Percentiles rank a stretch among this genome's conserved stretches.
phyloP scores from a whole-genome alignment of 2,888 invertebrate genomes.

The Drosophila putrida region DNA sequence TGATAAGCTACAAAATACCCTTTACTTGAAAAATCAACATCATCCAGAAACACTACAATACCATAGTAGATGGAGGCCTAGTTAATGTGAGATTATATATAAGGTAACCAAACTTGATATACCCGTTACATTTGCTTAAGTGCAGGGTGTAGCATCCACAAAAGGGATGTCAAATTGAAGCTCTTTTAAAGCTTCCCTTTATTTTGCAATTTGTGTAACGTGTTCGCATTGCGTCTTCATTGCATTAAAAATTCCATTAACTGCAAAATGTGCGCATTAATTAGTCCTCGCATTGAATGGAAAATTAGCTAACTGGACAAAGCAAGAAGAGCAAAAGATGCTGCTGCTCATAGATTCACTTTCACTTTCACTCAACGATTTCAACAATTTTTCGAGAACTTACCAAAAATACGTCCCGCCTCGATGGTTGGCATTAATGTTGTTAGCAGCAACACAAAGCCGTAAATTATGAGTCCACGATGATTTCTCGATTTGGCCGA shows the following conservation, averaged over 20 bases:
- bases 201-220: constrained; percentile 53
- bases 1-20: constrained; percentile 1
- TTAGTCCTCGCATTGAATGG: constrained; percentile 56
- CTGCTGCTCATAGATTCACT: constrained; percentile 4
- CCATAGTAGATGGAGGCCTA: not conserved
- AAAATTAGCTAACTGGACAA: constrained; percentile 36
- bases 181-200: constrained; percentile 13
- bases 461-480: constrained; percentile 85
- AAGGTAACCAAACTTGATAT: not conserved
- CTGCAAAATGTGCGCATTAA: constrained; percentile 71
- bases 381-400: too few species aligned
- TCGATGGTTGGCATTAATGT: constrained; percentile 72
- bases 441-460: constrained; percentile 82
- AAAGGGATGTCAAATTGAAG: constrained; percentile 18
- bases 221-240: constrained; percentile 59
- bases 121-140: not conserved
- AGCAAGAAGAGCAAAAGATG: not conserved
- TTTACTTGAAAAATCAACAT: not conserved
- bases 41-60: not conserved
- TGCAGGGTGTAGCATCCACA: constrained; percentile 14
- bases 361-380: constrained; percentile 11
- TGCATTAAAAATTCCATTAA: constrained; percentile 81
- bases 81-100: not conserved
- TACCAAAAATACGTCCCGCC: constrained; percentile 85
- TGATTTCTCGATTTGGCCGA: constrained; percentile 84